A percentile compares a stretch with the other conserved stretches of the same genome.
Conservation (phyloP, 2,797 vertebrate genomes). For the Chaetodon trifasciatus region DNA sequence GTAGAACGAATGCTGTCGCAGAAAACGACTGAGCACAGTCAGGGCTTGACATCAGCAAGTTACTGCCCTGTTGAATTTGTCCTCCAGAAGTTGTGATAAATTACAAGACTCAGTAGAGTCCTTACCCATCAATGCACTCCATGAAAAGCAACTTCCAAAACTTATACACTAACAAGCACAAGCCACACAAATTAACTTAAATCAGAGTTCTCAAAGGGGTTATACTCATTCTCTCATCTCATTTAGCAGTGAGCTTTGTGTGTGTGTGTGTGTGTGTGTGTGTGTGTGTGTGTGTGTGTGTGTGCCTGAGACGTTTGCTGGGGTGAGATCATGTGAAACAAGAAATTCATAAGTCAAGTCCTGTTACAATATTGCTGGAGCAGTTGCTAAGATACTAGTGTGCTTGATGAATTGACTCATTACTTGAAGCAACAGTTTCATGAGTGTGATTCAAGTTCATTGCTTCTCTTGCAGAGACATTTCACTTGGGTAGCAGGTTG, state of each 20-base stretch:
- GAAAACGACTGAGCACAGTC: background rate
- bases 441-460: slow-evolving; percentile 58
- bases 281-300: background rate
- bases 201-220: slow-evolving; percentile 36
- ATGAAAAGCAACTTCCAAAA: slow-evolving; percentile 46
- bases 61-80: slow-evolving; percentile 1
- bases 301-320: slow-evolving; percentile 43
- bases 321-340: slow-evolving; percentile 66
- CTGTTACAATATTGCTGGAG: slow-evolving; percentile 60
- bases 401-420: slow-evolving; percentile 68
- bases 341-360: slow-evolving; percentile 57
- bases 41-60: slow-evolving; percentile 2
- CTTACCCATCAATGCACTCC: background rate
- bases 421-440: slow-evolving; percentile 63
- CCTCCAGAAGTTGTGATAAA: slow-evolving; percentile 13
- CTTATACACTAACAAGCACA: slow-evolving; percentile 22
- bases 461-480: slow-evolving; percentile 48
- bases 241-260: slow-evolving; percentile 31
- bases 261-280: background rate
- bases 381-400: slow-evolving; percentile 80
- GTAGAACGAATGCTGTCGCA: background rate
- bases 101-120: background rate
- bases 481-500: slow-evolving; percentile 51
- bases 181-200: slow-evolving; percentile 35
- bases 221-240: slow-evolving; percentile 29